Percentiles rank a stretch among this genome's conserved stretches.
Evolutionary conservation across 1,140 invertebrate genomes (phyloP).

Genomic region (Magallana angulata): DNA sequence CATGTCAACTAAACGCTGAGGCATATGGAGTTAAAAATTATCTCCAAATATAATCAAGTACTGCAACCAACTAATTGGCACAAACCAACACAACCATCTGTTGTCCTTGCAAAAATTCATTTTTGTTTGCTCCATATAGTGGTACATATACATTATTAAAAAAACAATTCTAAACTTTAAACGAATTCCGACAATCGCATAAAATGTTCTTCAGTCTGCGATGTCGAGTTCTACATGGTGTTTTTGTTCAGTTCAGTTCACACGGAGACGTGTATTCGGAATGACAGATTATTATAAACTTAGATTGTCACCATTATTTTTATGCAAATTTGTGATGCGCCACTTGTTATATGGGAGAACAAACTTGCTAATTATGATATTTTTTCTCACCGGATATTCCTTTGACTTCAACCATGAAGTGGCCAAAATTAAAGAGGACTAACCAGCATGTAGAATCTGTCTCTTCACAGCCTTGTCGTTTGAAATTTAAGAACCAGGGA

Average conservation of each 20-base stretch:
- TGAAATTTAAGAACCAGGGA: conserved; percentile 5
- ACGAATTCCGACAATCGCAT: too few species aligned
- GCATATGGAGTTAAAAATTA: too few species aligned
- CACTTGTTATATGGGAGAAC: neutral
- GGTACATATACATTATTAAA: too few species aligned
- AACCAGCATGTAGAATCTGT: neutral
- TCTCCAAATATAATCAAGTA: too few species aligned
- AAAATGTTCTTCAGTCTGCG: too few species aligned
- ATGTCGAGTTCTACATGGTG: too few species aligned
- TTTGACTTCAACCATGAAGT: neutral
- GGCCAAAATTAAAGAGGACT: neutral
- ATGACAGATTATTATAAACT: neutral
- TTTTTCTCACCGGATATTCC: neutral
- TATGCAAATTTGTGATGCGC: conserved; percentile 7
- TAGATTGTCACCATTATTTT: neutral
- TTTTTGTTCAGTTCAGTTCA: neutral
- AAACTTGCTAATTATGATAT: neutral
- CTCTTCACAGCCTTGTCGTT: neutral
- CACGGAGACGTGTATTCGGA: neutral
- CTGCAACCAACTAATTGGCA: too few species aligned
- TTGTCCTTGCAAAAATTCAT: too few species aligned
- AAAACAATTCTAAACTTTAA: too few species aligned
- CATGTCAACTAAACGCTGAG: too few species aligned
- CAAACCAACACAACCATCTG: too few species aligned
- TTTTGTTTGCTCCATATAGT: too few species aligned